These are phyloP conservation scores for Gymnothorax javanicus DNA, from an alignment of 2,797 vertebrate genomes.

Conservation along the genomic window DNA sequence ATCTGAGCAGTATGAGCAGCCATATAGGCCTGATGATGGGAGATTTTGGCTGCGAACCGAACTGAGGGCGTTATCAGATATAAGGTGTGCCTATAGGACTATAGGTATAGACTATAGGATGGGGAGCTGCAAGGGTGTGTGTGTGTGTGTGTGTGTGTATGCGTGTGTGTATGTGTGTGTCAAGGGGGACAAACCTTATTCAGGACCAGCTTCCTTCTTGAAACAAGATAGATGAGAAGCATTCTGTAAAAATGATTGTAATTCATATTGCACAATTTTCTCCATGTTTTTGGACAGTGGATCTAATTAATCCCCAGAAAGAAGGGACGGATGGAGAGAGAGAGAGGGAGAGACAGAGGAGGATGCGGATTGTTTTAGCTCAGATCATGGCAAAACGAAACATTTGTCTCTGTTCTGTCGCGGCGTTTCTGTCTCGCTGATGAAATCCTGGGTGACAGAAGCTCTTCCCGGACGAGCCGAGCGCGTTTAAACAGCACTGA, in stretches of 20 bases:
- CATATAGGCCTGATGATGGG: neutral
- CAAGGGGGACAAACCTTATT: constrained; percentile 28
- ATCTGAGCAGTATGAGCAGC: neutral
- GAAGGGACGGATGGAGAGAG: constrained; percentile 30
- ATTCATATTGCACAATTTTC: constrained; percentile 54
- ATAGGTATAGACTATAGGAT: neutral
- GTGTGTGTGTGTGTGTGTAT: constrained; percentile 20
- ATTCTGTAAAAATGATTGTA: constrained; percentile 51
- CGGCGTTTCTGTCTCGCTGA: constrained; percentile 53
- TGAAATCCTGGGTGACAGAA: constrained; percentile 65
- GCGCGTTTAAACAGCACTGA: constrained; percentile 61
- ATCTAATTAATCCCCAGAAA: constrained; percentile 56
- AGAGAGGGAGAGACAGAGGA: constrained; percentile 33
- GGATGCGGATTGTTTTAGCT: constrained; percentile 62
- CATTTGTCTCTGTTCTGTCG: constrained; percentile 65
- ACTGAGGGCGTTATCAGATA: too few relatives aligned
- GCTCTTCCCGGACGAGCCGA: constrained; percentile 58
- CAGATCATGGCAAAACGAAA: constrained; percentile 67
- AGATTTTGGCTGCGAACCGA: constrained; percentile 17
- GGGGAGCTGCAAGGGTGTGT: neutral
- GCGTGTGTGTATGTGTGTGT: neutral
- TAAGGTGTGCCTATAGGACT: too few relatives aligned
- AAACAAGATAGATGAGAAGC: constrained; percentile 58
- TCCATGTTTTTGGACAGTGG: constrained; percentile 44
- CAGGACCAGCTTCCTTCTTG: constrained; percentile 39